Conservation (phyloP, 2,888 invertebrate species). For the Synanthedon tipuliformis region DNA sequence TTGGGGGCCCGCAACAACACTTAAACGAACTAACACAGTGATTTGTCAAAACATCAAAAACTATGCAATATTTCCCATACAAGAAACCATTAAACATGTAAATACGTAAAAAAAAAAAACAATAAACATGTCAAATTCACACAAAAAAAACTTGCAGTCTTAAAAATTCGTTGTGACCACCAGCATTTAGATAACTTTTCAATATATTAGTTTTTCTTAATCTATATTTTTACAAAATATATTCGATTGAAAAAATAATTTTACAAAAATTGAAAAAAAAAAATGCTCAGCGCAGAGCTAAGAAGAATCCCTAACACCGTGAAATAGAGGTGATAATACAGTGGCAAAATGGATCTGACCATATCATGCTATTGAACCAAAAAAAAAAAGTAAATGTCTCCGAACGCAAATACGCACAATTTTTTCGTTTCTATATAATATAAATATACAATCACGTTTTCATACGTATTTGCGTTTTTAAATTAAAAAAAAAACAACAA, state of each 20-base stretch:
- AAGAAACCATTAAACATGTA: conserved; percentile 49
- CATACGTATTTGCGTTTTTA: too few species aligned
- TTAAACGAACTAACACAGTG: conserved; percentile 41
- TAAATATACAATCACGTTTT: too few species aligned
- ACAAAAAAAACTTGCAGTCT: conserved; percentile 62
- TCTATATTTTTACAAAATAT: conserved; percentile 53
- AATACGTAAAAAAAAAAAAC: conserved; percentile 31
- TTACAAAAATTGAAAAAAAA: conserved; percentile 16
- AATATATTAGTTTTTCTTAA: conserved; percentile 11
- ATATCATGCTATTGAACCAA: too few species aligned
- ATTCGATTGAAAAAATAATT: conserved; percentile 48
- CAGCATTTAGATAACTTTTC: conserved; percentile 40
- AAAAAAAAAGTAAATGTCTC: too few species aligned
- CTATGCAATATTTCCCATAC: conserved; percentile 37
- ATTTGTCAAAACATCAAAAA: conserved; percentile 63
- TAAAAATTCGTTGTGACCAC: conserved; percentile 68
- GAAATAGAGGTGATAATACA: conserved; percentile 21
- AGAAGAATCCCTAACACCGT: conserved; percentile 42
- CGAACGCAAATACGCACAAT: too few species aligned
- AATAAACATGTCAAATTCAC: conserved; percentile 44
- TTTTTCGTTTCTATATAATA: too few species aligned
- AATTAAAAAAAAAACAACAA: too few species aligned
- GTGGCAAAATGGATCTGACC: conserved; percentile 30
- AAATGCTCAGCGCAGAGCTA: conserved; percentile 51
- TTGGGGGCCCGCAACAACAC: neutral